Evolutionary conservation across 2,797 vertebrate species (phyloP).

Genomic region (Enoplosus armatus): DNA sequence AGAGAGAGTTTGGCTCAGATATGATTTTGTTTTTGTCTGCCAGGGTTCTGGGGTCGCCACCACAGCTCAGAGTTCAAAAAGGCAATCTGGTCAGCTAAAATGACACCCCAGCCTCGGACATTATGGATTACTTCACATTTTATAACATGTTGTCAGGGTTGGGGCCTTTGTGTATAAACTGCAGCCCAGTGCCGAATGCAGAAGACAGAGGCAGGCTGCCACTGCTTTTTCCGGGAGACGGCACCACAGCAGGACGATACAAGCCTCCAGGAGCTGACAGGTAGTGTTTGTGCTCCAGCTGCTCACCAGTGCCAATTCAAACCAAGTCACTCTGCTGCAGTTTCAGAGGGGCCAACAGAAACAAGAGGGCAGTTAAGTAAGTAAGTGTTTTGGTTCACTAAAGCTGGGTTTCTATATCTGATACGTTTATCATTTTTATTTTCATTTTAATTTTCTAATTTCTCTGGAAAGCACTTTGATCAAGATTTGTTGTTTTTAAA

Average conservation of each 20-base stretch:
- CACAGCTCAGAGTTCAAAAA: slow-evolving; percentile 31
- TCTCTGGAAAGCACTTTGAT: slow-evolving; percentile 3
- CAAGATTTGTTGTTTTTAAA: background rate
- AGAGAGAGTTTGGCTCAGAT: slow-evolving; percentile 37
- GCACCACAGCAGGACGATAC: slow-evolving; percentile 45
- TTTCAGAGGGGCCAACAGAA: slow-evolving; percentile 58
- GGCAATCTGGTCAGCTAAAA: slow-evolving; percentile 5
- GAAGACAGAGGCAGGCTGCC: slow-evolving; percentile 22
- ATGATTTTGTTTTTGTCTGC: background rate
- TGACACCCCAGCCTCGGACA: slow-evolving; percentile 21
- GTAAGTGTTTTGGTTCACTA: slow-evolving; percentile 47
- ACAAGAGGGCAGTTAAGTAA: slow-evolving; percentile 48
- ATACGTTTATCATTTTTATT: slow-evolving; percentile 22
- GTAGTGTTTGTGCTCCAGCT: slow-evolving; percentile 70
- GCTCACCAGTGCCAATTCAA: slow-evolving; percentile 63
- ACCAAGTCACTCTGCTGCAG: slow-evolving; percentile 56
- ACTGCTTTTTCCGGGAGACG: slow-evolving; percentile 45
- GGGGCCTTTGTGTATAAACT: slow-evolving; percentile 2
- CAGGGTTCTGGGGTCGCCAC: slow-evolving; percentile 16
- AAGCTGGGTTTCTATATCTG: slow-evolving; percentile 27
- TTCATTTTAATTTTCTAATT: slow-evolving; percentile 26
- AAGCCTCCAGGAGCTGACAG: slow-evolving; percentile 70
- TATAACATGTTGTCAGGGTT: slow-evolving; percentile 15
- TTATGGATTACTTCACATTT: slow-evolving; percentile 32
- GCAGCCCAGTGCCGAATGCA: slow-evolving; percentile 8